These are phyloP conservation scores for Limnephilus rhombicus DNA, from an alignment of 2,888 invertebrate genomes.

Conservation along the genomic window DNA sequence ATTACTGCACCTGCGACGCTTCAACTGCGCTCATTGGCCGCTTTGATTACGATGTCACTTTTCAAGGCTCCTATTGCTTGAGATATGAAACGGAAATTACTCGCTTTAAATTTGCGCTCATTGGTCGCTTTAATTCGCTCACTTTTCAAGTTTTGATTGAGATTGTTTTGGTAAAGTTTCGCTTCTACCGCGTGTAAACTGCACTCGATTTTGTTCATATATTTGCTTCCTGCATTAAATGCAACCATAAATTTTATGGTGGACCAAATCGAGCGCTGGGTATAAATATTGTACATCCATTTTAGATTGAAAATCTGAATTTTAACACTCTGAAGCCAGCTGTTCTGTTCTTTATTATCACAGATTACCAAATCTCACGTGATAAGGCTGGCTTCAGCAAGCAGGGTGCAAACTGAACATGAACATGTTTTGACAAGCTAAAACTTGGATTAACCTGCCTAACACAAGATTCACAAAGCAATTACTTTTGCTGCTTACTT, in stretches of 20 bases:
- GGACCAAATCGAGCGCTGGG: not conserved
- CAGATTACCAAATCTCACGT: not conserved
- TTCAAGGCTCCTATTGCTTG: no score
- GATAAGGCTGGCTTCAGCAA: not conserved
- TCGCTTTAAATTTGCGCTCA: no score
- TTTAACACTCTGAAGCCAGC: not conserved
- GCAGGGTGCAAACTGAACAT: not conserved
- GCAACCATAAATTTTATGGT: not conserved
- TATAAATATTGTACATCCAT: not conserved
- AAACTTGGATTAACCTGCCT: constrained; percentile 1
- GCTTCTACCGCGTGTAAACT: no score
- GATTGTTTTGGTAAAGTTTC: no score
- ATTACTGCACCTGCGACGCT: no score
- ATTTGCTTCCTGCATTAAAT: no score
- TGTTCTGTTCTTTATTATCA: not conserved
- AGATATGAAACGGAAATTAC: no score
- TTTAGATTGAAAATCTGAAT: not conserved
- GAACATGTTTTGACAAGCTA: constrained; percentile 1
- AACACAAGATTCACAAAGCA: constrained; percentile 1
- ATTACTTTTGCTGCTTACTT: not conserved
- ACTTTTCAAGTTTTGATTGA: no score
- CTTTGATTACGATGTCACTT: no score
- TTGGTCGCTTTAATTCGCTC: no score
- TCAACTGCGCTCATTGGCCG: no score
- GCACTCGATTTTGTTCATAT: no score